Conservation (phyloP, 2,113 vertebrate species). For the Nesogale talazaci region DNA sequence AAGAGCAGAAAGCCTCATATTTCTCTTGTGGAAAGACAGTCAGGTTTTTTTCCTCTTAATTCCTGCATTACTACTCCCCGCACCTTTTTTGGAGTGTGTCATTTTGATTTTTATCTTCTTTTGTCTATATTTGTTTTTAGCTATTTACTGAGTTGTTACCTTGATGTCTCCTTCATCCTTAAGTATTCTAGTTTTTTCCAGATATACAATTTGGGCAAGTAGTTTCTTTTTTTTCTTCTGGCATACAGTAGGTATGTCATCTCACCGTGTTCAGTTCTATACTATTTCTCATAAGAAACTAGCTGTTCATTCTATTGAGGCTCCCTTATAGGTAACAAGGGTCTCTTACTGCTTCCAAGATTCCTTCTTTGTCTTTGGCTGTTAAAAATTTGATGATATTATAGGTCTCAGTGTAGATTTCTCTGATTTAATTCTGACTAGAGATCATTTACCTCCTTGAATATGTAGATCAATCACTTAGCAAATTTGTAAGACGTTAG, state of each 20-base stretch:
- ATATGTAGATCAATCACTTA: not conserved
- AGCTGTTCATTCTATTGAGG: not conserved
- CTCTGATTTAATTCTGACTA: not conserved
- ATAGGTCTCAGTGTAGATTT: not conserved
- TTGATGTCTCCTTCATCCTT: not conserved
- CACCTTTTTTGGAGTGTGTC: no score
- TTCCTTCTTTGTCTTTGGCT: not conserved
- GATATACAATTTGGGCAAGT: not conserved
- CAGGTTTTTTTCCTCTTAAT: no score
- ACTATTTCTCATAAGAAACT: not conserved
- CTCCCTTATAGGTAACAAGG: not conserved
- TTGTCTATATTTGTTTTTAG: no score
- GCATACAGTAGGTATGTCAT: not conserved
- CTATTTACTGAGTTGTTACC: not conserved
- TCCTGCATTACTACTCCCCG: no score
- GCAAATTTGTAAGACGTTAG: not conserved
- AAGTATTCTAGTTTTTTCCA: not conserved
- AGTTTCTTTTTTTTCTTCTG: not conserved
- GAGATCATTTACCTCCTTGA: not conserved
- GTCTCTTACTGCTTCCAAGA: not conserved
- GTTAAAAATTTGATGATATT: not conserved
- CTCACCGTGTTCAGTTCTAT: not conserved
- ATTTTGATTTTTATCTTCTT: no score
- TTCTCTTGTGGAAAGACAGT: no score
- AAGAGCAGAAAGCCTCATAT: no score